Evolutionary conservation across 2,888 invertebrate genomes (phyloP).

Genomic region (Drosophila mulleri): DNA sequence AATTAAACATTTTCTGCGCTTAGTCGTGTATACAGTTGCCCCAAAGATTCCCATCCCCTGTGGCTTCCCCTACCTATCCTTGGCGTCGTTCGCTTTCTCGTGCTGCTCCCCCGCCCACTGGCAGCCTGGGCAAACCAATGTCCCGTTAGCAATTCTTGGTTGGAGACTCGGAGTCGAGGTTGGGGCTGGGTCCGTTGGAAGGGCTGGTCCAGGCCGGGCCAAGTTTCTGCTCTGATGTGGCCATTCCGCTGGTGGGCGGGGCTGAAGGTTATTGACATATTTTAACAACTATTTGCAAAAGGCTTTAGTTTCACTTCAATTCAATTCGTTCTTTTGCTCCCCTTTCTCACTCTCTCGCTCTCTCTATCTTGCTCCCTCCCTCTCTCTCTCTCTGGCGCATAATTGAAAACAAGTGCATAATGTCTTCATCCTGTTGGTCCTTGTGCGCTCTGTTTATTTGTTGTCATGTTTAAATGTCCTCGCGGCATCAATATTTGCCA

Average conservation of each 20-base stretch:
- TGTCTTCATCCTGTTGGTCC: slow-evolving; percentile 63
- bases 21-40: slow-evolving; percentile 74
- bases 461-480: slow-evolving; percentile 65
- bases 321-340: slow-evolving; percentile 24
- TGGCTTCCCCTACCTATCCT: not conserved
- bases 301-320: slow-evolving; percentile 75
- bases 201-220: slow-evolving; percentile 9
- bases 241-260: slow-evolving; percentile 4
- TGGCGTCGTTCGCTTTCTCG: not conserved
- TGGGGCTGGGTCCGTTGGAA: slow-evolving; percentile 36
- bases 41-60: slow-evolving; percentile 14
- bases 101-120: slow-evolving; percentile 1
- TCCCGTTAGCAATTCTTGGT: slow-evolving; percentile 56
- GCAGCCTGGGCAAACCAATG: slow-evolving; percentile 13
- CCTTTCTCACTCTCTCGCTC: not conserved
- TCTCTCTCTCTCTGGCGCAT: slow-evolving; percentile 31
- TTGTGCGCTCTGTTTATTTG: slow-evolving; percentile 34
- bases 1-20: slow-evolving; percentile 82
- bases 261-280: slow-evolving; percentile 73
- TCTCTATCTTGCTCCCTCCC: not conserved
- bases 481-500: slow-evolving; percentile 76
- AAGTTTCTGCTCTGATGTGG: slow-evolving; percentile 16
- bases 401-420: slow-evolving; percentile 75
- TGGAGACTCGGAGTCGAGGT: slow-evolving; percentile 6
- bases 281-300: slow-evolving; percentile 79